Conservation (phyloP, 1,140 invertebrate genomes). For the Scaptomyza hsui region DNA sequence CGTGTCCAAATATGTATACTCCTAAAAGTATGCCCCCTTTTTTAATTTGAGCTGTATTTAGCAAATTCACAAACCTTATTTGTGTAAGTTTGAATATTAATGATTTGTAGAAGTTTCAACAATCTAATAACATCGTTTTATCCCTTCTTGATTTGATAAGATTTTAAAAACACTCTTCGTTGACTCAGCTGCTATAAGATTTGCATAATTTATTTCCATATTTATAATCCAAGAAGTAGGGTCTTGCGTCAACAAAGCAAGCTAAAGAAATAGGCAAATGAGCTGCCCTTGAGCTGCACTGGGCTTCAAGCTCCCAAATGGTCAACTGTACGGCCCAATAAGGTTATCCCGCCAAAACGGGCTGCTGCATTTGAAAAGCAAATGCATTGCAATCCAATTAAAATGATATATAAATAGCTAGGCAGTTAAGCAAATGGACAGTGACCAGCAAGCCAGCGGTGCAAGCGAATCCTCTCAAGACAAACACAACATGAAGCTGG, state of each 20-base stretch:
- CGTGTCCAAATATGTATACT: too few relatives aligned
- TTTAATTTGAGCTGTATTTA: too few relatives aligned
- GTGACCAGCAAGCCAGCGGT: slow-evolving; percentile 35
- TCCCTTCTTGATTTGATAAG: background rate
- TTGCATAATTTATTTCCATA: background rate
- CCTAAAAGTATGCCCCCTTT: too few relatives aligned
- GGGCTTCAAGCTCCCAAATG: slow-evolving; percentile 22
- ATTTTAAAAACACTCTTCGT: slow-evolving; percentile 13
- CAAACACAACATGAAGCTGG: slow-evolving; percentile 49
- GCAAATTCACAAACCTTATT: too few relatives aligned
- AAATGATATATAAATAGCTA: slow-evolving; percentile 41
- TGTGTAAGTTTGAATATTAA: too few relatives aligned
- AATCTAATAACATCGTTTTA: background rate
- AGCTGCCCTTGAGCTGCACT: slow-evolving; percentile 55
- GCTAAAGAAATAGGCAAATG: slow-evolving; percentile 56
- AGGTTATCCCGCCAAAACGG: slow-evolving; percentile 41
- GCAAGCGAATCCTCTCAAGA: slow-evolving; percentile 11
- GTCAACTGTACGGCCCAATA: slow-evolving; percentile 32
- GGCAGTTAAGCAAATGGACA: slow-evolving; percentile 16
- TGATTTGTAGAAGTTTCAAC: too few relatives aligned
- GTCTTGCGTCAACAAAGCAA: slow-evolving; percentile 52
- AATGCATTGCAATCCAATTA: slow-evolving; percentile 17
- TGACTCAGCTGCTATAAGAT: slow-evolving; percentile 36
- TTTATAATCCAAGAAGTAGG: slow-evolving; percentile 2
- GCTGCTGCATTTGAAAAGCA: slow-evolving; percentile 65